Conservation (phyloP, 2,797 vertebrate genomes). For the Ctenopoma multispine region DNA sequence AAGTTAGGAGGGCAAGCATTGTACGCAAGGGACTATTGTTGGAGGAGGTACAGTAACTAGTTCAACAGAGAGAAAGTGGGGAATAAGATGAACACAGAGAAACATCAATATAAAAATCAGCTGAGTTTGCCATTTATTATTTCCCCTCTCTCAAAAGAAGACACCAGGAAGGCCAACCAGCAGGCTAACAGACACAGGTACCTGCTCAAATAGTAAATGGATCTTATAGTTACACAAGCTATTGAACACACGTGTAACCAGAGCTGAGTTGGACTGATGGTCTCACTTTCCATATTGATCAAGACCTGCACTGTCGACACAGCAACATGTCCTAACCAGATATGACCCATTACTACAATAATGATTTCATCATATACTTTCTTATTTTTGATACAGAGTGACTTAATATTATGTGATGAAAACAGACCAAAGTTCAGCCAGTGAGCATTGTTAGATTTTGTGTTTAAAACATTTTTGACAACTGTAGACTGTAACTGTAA, state of each 20-base stretch:
- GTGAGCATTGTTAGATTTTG: conserved; percentile 6
- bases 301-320: neutral
- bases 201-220: conserved; percentile 11
- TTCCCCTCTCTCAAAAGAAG: conserved; percentile 1
- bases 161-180: neutral
- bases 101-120: neutral
- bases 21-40: neutral
- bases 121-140: neutral
- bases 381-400: neutral
- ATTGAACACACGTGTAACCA: conserved; percentile 6
- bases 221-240: conserved; percentile 20
- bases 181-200: conserved; percentile 28
- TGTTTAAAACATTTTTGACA: neutral
- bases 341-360: neutral
- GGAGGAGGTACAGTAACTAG: neutral
- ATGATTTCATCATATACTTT: neutral
- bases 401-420: conserved; percentile 25
- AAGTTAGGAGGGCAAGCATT: neutral
- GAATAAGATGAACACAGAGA: neutral
- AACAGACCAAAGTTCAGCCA: conserved; percentile 6
- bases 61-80: neutral
- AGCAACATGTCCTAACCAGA: conserved; percentile 9
- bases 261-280: conserved; percentile 2
- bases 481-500: neutral
- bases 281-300: neutral